Base-by-base conservation (phyloP, 2,113 vertebrate species). In the Pipa parva region DNA sequence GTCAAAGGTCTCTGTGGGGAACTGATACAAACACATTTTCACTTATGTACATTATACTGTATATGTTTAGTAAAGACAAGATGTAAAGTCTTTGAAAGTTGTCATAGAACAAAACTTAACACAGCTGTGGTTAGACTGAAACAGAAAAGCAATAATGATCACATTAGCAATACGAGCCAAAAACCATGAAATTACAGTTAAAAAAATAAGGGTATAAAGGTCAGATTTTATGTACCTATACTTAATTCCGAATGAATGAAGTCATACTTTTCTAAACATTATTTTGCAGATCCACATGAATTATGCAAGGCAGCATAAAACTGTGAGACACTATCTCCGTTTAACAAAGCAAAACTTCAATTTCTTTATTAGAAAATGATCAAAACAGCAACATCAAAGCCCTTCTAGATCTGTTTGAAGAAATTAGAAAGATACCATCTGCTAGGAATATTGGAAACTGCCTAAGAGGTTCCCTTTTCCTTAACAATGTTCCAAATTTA, bases 391-490 rank as follows among this genome's bases (percentile, higher is more conserved):
- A 22, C 12, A 60, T 60, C 22, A 6, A 45, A 27, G 20, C 15
- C 45, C 37, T 42, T 42, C 3, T 42, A 29, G 21, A 52, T 37
- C 25, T 50, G 25, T 70, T 18, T 25, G 29, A 15, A 55, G 33
- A 54, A 70, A 70, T 61, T 13, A 61, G 46, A 70, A 61, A 49
- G 57, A 70, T 61, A 54, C 57, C 49, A 70, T 60, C 66, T 61
- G 66, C 48, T 61, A 26, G 10, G 48, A 29, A 18, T 61, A 70
- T 70, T 61, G 66, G 58, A 42, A 70, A 45, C 66, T 46, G 66
- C 52, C 46, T 70, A 21, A 50, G 18, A 42, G 8, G 46, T 8
- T 49, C 2, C 46, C 49, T 60, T 45, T 37, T 39, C 45, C 26
- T 24, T 54, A 70, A 70, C 60, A 49, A 61, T 61, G 66, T 48